Evolutionary conservation across 2,113 vertebrate species (phyloP), one percentile per base, ranked within the genome.

Genomic region (Ornithorhynchus anatinus): DNA sequence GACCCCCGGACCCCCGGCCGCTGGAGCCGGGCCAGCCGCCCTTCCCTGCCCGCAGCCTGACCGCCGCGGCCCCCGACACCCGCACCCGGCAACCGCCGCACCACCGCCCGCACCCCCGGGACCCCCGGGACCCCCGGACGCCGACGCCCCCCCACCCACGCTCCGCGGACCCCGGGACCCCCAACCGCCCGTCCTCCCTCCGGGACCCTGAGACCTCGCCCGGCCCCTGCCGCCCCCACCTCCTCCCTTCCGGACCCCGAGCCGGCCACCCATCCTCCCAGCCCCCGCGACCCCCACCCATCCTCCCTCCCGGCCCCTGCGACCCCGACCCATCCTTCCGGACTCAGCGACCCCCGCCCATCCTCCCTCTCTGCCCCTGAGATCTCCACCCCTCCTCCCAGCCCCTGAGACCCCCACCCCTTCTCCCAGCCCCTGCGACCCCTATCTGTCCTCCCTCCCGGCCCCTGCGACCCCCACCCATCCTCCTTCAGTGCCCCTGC

Each of bases 301-400:
- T n/a, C n/a, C n/a, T n/a, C n/a, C n/a, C n/a, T n/a, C n/a, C n/a
- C n/a, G n/a, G n/a, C n/a, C n/a, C n/a, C n/a, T n/a, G n/a, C n/a
- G n/a, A n/a, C n/a, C n/a, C n/a, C n/a, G n/a, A n/a, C n/a, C 95
- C 95, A 44, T 94, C 77, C 38, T 93, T 93, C 38, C 27, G 84
- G 22, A 93, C 85, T 62, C 96, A 97, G 59, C 94, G 94, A 51
- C 96, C 96, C 5, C 96, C 96, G 86, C 97, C 97, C 56, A 97
- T 95, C 0, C 96, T 96, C 57, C 94, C 93, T 67, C 96, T 97
- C 95, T 97, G 44, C 45, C 62, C 40, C 40, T 14, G 17, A 15
- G 15, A 16, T 17, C n/a, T n/a, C n/a, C n/a, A n/a, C n/a, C n/a
- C n/a, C n/a, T n/a, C n/a, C n/a, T n/a, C n/a, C n/a, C n/a, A 19